Base-by-base conservation (phyloP, 2,888 invertebrate genomes). In the Brachycybe producta region DNA sequence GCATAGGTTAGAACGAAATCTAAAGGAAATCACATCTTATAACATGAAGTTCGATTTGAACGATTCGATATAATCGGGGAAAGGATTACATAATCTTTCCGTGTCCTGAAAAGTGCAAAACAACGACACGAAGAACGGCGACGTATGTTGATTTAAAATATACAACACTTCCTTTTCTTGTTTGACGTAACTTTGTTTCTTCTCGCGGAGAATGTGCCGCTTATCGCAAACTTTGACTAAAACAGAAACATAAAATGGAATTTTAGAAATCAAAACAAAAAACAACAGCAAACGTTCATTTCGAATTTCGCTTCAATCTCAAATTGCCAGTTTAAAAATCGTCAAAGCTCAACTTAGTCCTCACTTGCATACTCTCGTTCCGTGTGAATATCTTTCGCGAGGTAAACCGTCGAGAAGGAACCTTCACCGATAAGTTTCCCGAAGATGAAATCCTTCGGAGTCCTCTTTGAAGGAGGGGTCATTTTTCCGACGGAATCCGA, bases 211-310 rank as follows among this genome's bases (percentile, higher is more conserved):
- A 59, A 98, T 92, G 68, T 91, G 85, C 45, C 78, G 75, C 72
- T 98, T 98, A 64, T 92, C 88, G 68, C 94, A 84, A n/a, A 95
- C 92, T 79, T 98, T 98, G 65, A 97, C 88, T 85, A 76, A 49
- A 78, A 76, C 60, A 58, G 76, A 49, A 78, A 76, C 60, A 58
- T 57, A 59, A 62, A 61, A 58, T 49, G 35, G 35, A 38, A 43
- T 19, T 32, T 43, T 38, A 13, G 42, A 48, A 51, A 39, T 15
- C 40, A 30, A 15, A 15, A 21, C 28, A 41, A 13, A 26, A 15
- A 2, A 47, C 13, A 17, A 38, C 15, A 17, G 38, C 15, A 38
- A 38, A 7, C n/a, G 38, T 13, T 30, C 13, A 13, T 30, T 30
- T 30, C 13, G 8, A 30, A 13, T 30, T 30, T 11, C 13, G 30